Evolutionary conservation across 2,113 vertebrate species (phyloP), one percentile per base, ranked within the genome.

Genomic region (Triplophysa siluroides): DNA sequence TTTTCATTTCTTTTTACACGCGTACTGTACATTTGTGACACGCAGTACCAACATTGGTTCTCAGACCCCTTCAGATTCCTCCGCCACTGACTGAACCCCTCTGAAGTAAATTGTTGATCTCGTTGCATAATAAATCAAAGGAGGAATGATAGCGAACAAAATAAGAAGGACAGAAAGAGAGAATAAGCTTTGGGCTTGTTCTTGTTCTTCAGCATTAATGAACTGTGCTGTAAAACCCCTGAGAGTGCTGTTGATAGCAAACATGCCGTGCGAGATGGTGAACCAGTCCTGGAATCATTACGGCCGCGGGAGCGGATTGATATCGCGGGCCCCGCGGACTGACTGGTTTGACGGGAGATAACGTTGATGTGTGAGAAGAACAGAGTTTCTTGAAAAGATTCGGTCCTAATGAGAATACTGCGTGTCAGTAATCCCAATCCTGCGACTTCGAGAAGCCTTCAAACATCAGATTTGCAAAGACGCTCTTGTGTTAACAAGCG

Each of bases 121-220:
- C 52, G 79, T 84, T 74, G 61, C 83, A 78, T 78, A 78, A 73
- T 74, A 68, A 84, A 84, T 81, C 79, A 78, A 70, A 84, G 62
- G 73, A 21, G 4, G 50, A 60, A 56, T 10, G 69, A 68, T 78
- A 64, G 63, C 64, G 74, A 65, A 76, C 65, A 43, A 65, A 76
- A 29, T 43, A 38, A 73, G 67, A 50, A 45, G 43, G 70, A 73
- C 33, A 73, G 54, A 73, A 74, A 23, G n/a, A 29, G 73, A 63
- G 72, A 45, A 62, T 75, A 64, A 66, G 62, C 75, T 77, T 45
- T 65, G 75, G 75, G 75, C 75, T 65, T 77, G 45, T 54, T 64
- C 74, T 76, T 64, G 60, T 52, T 77, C 73, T 43, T 75, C 62
- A 10, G 45, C 62, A 65, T 77, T 77, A 77, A 77, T 77, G 75